Evolutionary conservation across 2,888 invertebrate genomes (phyloP).

Genomic region (Pocota personata): DNA sequence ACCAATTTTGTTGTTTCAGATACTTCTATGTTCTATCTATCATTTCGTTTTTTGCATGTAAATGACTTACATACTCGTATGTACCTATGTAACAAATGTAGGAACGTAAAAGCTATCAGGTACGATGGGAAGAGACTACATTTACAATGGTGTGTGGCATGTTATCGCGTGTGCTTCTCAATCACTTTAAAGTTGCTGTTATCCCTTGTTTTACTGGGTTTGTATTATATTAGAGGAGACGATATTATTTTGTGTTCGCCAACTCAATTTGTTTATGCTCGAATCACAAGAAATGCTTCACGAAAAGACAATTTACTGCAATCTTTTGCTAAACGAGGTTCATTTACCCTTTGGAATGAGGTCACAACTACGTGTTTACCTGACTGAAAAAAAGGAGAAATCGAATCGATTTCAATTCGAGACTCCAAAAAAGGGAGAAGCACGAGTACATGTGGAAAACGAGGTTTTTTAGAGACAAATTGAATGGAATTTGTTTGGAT

Average conservation of each 20-base stretch:
- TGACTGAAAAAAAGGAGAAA: background rate
- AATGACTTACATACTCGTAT: background rate
- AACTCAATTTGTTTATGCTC: conserved; percentile 32
- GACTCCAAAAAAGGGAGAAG: background rate
- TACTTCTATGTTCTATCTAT: background rate
- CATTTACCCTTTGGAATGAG: conserved; percentile 37
- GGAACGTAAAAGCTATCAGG: conserved; percentile 14
- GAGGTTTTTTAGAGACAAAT: background rate
- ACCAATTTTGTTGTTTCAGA: conserved; percentile 1
- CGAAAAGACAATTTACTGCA: conserved; percentile 9
- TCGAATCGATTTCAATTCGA: conserved; percentile 12
- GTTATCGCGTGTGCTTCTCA: conserved; percentile 57
- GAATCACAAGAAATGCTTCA: background rate
- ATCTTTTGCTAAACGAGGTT: conserved; percentile 14
- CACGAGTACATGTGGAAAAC: background rate
- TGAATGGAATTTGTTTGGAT: background rate
- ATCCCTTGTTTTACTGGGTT: background rate
- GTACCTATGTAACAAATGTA: background rate
- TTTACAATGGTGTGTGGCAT: conserved; percentile 34
- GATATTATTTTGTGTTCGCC: conserved; percentile 11
- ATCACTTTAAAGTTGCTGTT: conserved; percentile 36
- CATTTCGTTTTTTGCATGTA: background rate
- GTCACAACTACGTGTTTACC: conserved; percentile 9
- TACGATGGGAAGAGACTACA: background rate
- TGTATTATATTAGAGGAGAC: conserved; percentile 9